phyloP scores from a whole-genome alignment of 2,113 vertebrate species.

The Heterocephalus glaber region DNA sequence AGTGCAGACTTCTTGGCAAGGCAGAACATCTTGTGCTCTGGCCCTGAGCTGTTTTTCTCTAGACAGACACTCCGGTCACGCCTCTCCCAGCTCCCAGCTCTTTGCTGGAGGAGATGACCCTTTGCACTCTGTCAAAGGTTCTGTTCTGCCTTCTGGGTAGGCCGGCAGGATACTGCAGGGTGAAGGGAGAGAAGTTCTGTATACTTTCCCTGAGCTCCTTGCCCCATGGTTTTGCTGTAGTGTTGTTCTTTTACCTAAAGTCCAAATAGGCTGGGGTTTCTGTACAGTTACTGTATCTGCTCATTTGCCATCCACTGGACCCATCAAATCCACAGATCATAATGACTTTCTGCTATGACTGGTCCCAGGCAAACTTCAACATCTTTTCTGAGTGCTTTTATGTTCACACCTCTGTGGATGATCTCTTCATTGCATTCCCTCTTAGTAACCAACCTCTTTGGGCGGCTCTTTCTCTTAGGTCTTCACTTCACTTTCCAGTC shows the following conservation, averaged over 20 bases:
- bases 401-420: not conserved
- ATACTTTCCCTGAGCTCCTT: not conserved
- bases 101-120: not conserved
- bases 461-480: not conserved
- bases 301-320: not conserved
- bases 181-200: not conserved
- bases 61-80: not conserved
- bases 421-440: not conserved
- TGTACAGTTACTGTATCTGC: not conserved
- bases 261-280: not conserved
- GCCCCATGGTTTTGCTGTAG: not conserved
- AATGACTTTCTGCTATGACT: not conserved
- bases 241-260: not conserved
- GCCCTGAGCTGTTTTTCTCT: conserved; percentile 2
- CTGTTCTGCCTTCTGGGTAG: not conserved
- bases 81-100: not conserved
- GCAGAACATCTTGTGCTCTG: not conserved
- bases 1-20: conserved; percentile 66
- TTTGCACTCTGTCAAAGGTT: not conserved
- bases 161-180: not conserved
- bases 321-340: too few species aligned
- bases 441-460: not conserved
- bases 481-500: not conserved
- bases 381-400: not conserved
- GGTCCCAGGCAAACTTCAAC: not conserved